phyloP scores from a whole-genome alignment of 2,888 invertebrate genomes.

The Cetonia aurata region DNA sequence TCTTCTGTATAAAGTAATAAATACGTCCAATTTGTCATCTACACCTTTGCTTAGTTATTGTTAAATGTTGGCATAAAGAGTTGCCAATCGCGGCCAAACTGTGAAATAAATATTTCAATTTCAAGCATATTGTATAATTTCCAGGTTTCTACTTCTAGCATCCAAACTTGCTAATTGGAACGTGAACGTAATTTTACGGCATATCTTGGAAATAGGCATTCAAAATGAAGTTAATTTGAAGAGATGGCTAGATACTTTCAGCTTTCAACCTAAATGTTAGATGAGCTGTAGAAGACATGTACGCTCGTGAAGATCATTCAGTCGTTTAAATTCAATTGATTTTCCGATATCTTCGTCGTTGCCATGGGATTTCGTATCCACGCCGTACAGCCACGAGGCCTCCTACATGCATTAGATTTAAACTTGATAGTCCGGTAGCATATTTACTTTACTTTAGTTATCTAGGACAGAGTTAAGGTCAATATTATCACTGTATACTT shows the following conservation, averaged over 20 bases:
- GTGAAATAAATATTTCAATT: no score
- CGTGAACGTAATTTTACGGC: no score
- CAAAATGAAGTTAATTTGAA: conserved; percentile 5
- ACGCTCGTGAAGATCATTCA: background rate
- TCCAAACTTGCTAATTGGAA: no score
- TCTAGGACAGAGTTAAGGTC: conserved; percentile 3
- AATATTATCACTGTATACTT: background rate
- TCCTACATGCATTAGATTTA: background rate
- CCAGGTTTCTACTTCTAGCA: no score
- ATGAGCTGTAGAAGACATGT: background rate
- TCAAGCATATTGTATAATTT: no score
- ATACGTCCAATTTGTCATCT: no score
- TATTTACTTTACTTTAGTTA: conserved; percentile 16
- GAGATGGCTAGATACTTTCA: background rate
- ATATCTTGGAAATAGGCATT: background rate
- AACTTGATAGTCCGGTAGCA: background rate
- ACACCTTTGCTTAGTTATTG: no score
- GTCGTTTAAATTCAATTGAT: conserved; percentile 1
- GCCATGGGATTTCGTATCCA: conserved; percentile 5
- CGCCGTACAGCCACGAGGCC: background rate
- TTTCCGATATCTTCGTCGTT: conserved; percentile 6
- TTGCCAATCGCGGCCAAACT: no score
- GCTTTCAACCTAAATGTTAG: no score
- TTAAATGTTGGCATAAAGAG: no score
- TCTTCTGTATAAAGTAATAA: no score